These are phyloP conservation scores for cattle (Bos taurus) DNA, from an alignment of 2,113 vertebrate species.

Conservation along the genomic window ARS-UCD2.0 NC_037338.1:95759001-95759500, in stretches of 20 bases:
- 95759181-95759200: neutral
- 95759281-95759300: conserved; percentile 38
- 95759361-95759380: neutral
- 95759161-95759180: conserved; percentile 3
- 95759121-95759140: too few species aligned
- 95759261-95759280: neutral
- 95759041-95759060: too few species aligned
- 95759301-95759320: neutral
- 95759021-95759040: too few species aligned
- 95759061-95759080: too few species aligned
- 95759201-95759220: conserved; percentile 27
- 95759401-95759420: conserved; percentile 4
- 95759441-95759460: neutral
- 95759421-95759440: conserved; percentile 20
- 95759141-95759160: neutral
- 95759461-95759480: conserved; percentile 24
- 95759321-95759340: conserved; percentile 21
- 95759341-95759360: conserved; percentile 35
- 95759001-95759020: too few species aligned
- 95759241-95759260: conserved; percentile 15
- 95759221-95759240: conserved; percentile 41
- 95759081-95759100: too few species aligned
- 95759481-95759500: conserved; percentile 34
- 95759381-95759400: conserved; percentile 48
- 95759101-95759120: too few species aligned